Percentiles rank a stretch among this genome's conserved stretches.
These are phyloP conservation scores for Amphiprion ocellaris DNA, from an alignment of 2,113 vertebrate genomes.

Conservation along the genomic window DNA sequence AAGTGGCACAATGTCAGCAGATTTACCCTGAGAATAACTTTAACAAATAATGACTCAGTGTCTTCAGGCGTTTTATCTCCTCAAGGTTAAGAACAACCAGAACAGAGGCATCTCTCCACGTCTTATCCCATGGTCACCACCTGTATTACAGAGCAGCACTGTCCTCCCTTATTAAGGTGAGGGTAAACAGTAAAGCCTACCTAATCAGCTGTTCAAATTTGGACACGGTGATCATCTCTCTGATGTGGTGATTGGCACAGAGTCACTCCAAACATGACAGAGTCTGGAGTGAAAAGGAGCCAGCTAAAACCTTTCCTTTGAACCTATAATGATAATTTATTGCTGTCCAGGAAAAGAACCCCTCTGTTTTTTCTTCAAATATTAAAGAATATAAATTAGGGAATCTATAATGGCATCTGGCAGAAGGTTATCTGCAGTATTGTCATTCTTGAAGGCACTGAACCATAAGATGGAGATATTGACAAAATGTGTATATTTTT, in stretches of 20 bases:
- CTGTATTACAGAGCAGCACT: conserved; percentile 10
- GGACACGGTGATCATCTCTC: conserved; percentile 53
- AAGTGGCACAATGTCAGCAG: neutral
- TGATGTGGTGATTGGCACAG: conserved; percentile 60
- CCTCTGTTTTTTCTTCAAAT: conserved; percentile 47
- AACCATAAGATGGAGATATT: conserved; percentile 28
- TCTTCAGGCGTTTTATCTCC: neutral
- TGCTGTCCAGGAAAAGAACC: conserved; percentile 25
- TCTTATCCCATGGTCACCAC: conserved; percentile 31
- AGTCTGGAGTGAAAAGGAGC: conserved; percentile 16
- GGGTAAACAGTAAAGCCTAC: conserved; percentile 49
- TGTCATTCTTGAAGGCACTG: conserved; percentile 30
- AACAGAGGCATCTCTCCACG: conserved; percentile 19
- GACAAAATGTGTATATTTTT: conserved; percentile 34
- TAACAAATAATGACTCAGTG: conserved; percentile 28
- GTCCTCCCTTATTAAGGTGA: conserved; percentile 26
- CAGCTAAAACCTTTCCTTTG: conserved; percentile 30
- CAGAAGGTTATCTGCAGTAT: conserved; percentile 32
- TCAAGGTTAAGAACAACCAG: conserved; percentile 1
- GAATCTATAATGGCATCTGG: conserved; percentile 27
- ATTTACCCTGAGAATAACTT: conserved; percentile 17
- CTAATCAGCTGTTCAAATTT: conserved; percentile 68
- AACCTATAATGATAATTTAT: conserved; percentile 47
- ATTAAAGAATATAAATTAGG: conserved; percentile 42
- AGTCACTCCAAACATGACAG: conserved; percentile 56